Evolutionary conservation across 2,797 vertebrate genomes (phyloP), one percentile per base, ranked within the genome.

Genomic region (Vespertilio murinus): DNA sequence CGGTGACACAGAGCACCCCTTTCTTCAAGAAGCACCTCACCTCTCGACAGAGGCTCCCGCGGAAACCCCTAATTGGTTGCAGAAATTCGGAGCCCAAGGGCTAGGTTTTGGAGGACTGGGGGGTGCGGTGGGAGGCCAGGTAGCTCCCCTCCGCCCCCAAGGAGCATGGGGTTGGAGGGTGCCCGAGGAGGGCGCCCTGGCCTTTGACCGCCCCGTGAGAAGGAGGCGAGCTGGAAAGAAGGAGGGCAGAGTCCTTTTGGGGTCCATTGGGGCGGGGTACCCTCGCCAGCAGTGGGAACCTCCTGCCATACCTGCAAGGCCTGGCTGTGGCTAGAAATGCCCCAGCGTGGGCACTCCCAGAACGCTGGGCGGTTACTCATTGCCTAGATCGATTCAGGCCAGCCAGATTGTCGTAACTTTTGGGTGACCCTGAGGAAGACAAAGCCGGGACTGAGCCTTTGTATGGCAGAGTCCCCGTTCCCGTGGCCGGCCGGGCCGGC

Each of bases 361-460:
- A 97, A 97, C 96, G 97, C 97, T 91, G 95, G 94, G 96, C 83
- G 96, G 98, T 98, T 98, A 98, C 98, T 98, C 97, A 98, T 98
- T 98, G 98, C 97, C 98, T 98, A 97, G 97, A 97, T 98, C 97
- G 96, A 97, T 98, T 98, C 98, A 97, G 97, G 97, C 97, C 97
- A 98, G 98, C 99, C 98, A 99, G 99, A 99, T 99, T 99, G 98
- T 98, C 98, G 98, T 99, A 99, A 99, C 99, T 99, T 99, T 99
- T 99, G 98, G 98, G 98, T 99, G 99, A 99, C 99, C 99, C 98
- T 99, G 98, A 96, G 95, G 95, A 95, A 98, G 98, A 99, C 99
- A 99, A 99, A 99, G 99, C 98, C 99, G 96, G 98, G 96, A 97
- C 96, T 95, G 95, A 42, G 95, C 98, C 96, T 98, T 98, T 98